Evolutionary conservation across 2,797 vertebrate genomes (phyloP).

Genomic region (Chiloscyllium punctatum): DNA sequence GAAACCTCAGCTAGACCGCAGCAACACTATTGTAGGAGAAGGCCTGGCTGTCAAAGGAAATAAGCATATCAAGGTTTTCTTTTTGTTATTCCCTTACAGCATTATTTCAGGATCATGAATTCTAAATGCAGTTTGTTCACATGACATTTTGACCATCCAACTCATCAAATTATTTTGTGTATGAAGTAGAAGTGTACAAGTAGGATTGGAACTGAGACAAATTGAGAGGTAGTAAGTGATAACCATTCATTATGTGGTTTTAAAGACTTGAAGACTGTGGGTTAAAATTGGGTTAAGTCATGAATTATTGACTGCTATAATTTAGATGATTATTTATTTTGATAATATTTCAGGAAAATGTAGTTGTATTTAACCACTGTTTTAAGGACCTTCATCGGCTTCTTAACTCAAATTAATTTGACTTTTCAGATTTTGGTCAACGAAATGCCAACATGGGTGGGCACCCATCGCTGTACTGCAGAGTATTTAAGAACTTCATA

Average conservation of each 20-base stretch:
- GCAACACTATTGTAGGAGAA: background rate
- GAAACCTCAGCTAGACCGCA: background rate
- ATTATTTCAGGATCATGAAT: too few relatives aligned
- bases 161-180: too few relatives aligned
- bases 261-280: background rate
- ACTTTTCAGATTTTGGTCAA: background rate
- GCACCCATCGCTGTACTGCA: background rate
- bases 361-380: background rate
- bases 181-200: background rate
- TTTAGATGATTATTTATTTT: background rate
- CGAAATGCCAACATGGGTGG: too few relatives aligned
- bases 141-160: too few relatives aligned
- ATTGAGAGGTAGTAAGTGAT: background rate
- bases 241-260: background rate
- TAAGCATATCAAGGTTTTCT: too few relatives aligned
- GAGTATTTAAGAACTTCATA: background rate
- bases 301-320: background rate
- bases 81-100: too few relatives aligned
- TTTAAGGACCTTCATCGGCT: background rate
- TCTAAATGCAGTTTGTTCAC: too few relatives aligned
- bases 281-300: background rate
- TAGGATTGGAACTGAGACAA: background rate
- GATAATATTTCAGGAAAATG: background rate
- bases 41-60: background rate
- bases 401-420: background rate